Base-by-base conservation (phyloP, 2,797 vertebrate species). In the Cottoperca gobio region DNA sequence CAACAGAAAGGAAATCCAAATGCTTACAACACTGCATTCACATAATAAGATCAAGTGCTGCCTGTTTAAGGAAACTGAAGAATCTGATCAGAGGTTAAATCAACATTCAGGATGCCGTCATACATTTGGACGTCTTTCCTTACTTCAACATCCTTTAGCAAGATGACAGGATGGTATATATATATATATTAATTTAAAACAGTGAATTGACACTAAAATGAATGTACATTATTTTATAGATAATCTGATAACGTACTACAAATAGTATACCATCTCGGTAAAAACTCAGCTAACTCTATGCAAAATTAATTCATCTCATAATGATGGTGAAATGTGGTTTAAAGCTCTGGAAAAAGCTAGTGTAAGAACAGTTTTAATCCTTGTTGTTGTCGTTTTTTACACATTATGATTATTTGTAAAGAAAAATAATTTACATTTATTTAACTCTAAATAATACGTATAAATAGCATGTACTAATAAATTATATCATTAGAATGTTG, bases 1-100 rank as follows among this genome's bases (percentile, higher is more conserved):
- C 45, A 65, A 53, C 65, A 10, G 17, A 17, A 54, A 68, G 16
- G 14, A 39, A 65, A 54, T 60, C 16, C 10, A 28, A 53, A 40
- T 2, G 2, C 53, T 54, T 61, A 16, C 21, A 62, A 42, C 46
- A 5, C 54, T 19, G 11, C 10, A 21, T 21, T 58, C n/a, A 73
- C 31, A 62, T 14, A 2, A 9, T 5, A n/a, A 43, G 46, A 62
- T 24, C 14, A 49, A 42, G 24, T 6, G 0, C 31, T 37, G 24
- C 39, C 19, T 39, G 12, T 43, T 59, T 42, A 48, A 66, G 7
- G 31, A 48, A 37, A 57, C 8, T 55, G 37, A 26, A 35, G 37
- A 46, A 39, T 24, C 1, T 26, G 11, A 46, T 39, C 50, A 37
- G 57, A 23, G 45, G 21, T 59, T 9, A 24, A 33, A 54, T 39